Conservation (phyloP, 92 coral and sea anemone genomes). For the Nematostella vectensis region DNA sequence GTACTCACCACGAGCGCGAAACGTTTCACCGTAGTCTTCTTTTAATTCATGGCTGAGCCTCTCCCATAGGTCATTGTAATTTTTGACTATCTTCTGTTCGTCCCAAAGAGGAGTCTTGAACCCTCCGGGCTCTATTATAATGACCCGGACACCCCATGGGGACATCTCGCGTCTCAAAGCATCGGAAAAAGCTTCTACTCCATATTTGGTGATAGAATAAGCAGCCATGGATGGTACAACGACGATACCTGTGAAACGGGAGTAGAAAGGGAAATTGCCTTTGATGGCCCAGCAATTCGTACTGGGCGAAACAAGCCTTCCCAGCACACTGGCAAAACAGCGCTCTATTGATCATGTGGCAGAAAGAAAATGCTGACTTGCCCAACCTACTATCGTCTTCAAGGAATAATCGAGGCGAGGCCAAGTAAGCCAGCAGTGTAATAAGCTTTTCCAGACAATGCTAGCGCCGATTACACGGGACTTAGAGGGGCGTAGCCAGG, state of each 20-base stretch:
- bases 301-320: too few species aligned
- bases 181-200: conserved; percentile 27
- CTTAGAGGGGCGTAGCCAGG: too few species aligned
- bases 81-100: not conserved
- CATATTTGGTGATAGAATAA: conserved; percentile 20
- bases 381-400: too few species aligned
- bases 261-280: too few species aligned
- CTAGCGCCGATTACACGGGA: too few species aligned
- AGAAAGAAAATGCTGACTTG: too few species aligned
- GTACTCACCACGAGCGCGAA: not conserved
- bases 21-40: conserved; percentile 2
- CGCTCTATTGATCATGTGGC: too few species aligned
- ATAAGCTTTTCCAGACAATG: too few species aligned
- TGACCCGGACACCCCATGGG: conserved; percentile 20
- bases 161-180: conserved; percentile 26
- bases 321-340: too few species aligned
- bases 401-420: too few species aligned
- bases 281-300: too few species aligned
- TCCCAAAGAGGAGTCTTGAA: conserved; percentile 1
- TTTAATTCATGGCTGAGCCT: conserved; percentile 7
- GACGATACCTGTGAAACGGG: not conserved
- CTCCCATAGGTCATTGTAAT: conserved; percentile 1
- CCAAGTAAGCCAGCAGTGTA: too few species aligned
- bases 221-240: not conserved
- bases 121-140: conserved; percentile 13